These are phyloP conservation scores for Cranoglanis bouderius DNA, from an alignment of 2,113 vertebrate species.

Conservation along the genomic window DNA sequence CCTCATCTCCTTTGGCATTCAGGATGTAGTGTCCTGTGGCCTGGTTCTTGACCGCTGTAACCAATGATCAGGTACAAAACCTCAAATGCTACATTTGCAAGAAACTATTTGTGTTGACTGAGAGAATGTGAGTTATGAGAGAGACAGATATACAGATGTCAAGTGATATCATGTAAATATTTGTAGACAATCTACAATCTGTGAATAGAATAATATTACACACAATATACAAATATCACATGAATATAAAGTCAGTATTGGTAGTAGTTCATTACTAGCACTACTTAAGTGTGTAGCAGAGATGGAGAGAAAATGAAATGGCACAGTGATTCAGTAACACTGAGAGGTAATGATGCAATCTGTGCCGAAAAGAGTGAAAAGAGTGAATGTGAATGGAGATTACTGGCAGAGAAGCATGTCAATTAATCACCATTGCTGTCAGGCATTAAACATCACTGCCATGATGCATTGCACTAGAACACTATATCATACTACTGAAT, in stretches of 20 bases:
- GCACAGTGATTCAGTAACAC: neutral
- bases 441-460: conserved; percentile 33
- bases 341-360: conserved; percentile 4
- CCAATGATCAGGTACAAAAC: conserved; percentile 52
- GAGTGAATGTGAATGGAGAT: conserved; percentile 37
- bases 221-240: neutral
- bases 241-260: neutral
- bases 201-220: neutral
- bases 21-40: conserved; percentile 96
- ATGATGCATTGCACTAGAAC: neutral
- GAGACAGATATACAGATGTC: neutral
- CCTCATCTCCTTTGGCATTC: conserved; percentile 89
- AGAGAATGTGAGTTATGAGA: neutral
- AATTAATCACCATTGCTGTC: conserved; percentile 32
- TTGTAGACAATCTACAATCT: neutral
- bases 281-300: neutral
- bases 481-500: neutral
- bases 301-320: neutral
- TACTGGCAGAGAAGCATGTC: conserved; percentile 21
- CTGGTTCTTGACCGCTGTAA: conserved; percentile 97
- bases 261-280: neutral
- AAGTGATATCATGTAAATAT: neutral
- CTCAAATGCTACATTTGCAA: conserved; percentile 7
- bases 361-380: conserved; percentile 9
- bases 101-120: neutral